phyloP scores from a whole-genome alignment of 2,113 vertebrate genomes.

The Psittacara wagleri region DNA sequence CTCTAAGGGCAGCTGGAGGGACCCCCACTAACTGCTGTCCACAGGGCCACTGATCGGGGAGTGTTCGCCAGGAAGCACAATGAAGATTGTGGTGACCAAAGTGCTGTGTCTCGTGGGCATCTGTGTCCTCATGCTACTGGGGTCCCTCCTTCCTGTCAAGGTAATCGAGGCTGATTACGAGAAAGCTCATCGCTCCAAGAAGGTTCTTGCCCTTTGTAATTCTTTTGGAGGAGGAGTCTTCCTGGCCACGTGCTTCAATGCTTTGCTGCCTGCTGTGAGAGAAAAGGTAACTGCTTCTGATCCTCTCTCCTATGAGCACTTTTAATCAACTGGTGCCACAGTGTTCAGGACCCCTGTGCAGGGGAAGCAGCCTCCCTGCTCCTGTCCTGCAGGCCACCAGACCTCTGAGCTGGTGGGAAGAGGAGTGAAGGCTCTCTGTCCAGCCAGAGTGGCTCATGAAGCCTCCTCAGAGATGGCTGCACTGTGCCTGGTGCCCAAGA shows the following conservation, averaged over 20 bases:
- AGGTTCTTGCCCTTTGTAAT: constrained; percentile 82
- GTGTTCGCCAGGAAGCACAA: neutral
- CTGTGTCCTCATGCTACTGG: constrained; percentile 85
- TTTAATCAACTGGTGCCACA: neutral
- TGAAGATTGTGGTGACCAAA: constrained; percentile 84
- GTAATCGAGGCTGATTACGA: constrained; percentile 79
- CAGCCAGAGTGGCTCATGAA: accelerated
- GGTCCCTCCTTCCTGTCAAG: constrained; percentile 85
- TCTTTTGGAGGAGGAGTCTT: constrained; percentile 90
- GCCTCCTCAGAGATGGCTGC: neutral
- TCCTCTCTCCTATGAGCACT: too few relatives aligned
- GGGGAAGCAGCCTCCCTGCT: neutral
- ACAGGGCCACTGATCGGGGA: neutral
- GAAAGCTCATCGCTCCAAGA: constrained; percentile 79
- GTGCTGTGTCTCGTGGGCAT: constrained; percentile 84
- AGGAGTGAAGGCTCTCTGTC: neutral
- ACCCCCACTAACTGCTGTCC: neutral
- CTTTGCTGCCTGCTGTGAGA: constrained; percentile 85
- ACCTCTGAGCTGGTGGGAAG: neutral
- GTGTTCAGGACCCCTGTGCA: accelerated
- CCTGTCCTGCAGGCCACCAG: neutral
- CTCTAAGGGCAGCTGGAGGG: accelerated
- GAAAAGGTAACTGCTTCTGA: constrained; percentile 76
- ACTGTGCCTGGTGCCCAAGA: neutral
- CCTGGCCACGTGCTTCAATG: constrained; percentile 92